These are phyloP conservation scores for Cryptocheilus praepositus DNA, from an alignment of 2,888 invertebrate species.

Conservation along the genomic window DNA sequence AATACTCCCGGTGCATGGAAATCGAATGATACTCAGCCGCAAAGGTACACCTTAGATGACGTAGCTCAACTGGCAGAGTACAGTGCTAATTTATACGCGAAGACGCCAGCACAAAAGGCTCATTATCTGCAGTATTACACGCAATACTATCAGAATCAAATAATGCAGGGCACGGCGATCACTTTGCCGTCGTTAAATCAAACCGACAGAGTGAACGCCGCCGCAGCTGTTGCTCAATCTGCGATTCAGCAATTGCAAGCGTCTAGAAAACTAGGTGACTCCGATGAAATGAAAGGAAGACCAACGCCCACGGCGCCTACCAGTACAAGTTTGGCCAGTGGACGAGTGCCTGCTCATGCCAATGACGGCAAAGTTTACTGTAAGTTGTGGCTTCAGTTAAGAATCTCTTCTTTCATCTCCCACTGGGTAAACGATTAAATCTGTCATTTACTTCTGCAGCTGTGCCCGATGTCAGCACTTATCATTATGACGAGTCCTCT, in stretches of 20 bases:
- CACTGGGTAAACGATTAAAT: background rate
- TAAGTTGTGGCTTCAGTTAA: slow-evolving; percentile 68
- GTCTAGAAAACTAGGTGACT: slow-evolving; percentile 69
- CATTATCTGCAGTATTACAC: slow-evolving; percentile 84
- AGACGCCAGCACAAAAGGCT: slow-evolving; percentile 82
- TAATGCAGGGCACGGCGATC: slow-evolving; percentile 78
- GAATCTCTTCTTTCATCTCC: background rate
- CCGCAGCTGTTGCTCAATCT: slow-evolving; percentile 92
- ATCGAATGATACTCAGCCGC: slow-evolving; percentile 62
- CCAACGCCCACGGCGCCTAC: slow-evolving; percentile 73
- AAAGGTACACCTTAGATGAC: slow-evolving; percentile 79
- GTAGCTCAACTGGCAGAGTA: slow-evolving; percentile 86
- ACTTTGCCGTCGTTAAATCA: slow-evolving; percentile 78
- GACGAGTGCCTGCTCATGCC: slow-evolving; percentile 68
- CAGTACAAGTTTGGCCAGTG: slow-evolving; percentile 71
- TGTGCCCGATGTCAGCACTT: slow-evolving; percentile 92
- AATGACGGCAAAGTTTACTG: slow-evolving; percentile 82
- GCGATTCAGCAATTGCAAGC: slow-evolving; percentile 84
- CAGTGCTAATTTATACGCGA: slow-evolving; percentile 85
- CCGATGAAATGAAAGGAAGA: slow-evolving; percentile 70
- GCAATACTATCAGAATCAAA: slow-evolving; percentile 83
- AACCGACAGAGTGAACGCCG: slow-evolving; percentile 87
- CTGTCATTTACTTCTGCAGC: slow-evolving; percentile 69
- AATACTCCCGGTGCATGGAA: slow-evolving; percentile 66
- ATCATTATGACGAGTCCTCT: slow-evolving; percentile 94